Evolutionary conservation across 92 coral and sea anemone species (phyloP), one percentile per base, ranked within the genome.

Genomic region (Porites lobata): DNA sequence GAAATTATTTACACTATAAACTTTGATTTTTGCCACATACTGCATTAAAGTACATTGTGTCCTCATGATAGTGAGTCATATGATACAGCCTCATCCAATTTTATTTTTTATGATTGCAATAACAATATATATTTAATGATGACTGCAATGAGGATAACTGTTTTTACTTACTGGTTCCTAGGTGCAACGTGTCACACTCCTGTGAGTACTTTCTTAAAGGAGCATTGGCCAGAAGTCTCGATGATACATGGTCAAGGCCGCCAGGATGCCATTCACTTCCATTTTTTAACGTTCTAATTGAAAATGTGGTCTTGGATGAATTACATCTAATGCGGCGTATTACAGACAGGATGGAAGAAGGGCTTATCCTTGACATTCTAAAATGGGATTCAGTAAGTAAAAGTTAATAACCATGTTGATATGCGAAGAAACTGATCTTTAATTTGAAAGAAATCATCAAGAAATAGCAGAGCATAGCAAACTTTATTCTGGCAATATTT

Each of bases 331-430:
- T 87, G 91, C 68, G 72, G 22, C 32, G 91, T 12, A 79, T 87
- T 22, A 87, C 91, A 47, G 91, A 87, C 86, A 81, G 79, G 32
- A 75, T 80, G 24, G 91, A 87, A 75, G 86, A 87, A 58, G 91
- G 91, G 15, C 51, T 87, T 63, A 80, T 87, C 63, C 50, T 54
- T 20, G 91, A 87, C 29, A 29, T 87, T 13, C 74, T 87, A 14
- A 69, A 80, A 72, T 87, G 86, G 86, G 91, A 87, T 53, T 24
- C 43, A 67, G 86, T 87, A 87, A 81, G 56, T 65, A 29, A 29
- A 29, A 29, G 2, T 29, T 1, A 29, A 29, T 29, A 29, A 29
- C 32, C 4, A 29, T 29, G 32, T 29, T 29, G 32, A 29, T 29
- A 1, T 29, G 32, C 32, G 2, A 29, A 29, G 3, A 29, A 29